These are phyloP conservation scores for Tachysurus vachellii DNA, from an alignment of 2,113 vertebrate species.

Conservation along the genomic window DNA sequence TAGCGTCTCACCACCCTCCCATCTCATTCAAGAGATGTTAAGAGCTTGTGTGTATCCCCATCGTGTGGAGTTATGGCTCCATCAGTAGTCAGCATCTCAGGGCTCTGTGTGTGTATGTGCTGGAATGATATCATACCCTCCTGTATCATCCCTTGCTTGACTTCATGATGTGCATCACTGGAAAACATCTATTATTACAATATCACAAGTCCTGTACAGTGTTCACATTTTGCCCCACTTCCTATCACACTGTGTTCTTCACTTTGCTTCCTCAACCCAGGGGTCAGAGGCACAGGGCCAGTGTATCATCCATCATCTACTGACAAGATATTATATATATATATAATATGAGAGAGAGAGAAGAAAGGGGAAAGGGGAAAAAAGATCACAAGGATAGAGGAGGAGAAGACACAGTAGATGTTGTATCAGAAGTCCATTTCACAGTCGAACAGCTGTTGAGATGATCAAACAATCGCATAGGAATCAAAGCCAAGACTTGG, in stretches of 20 bases:
- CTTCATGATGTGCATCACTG: conserved; percentile 65
- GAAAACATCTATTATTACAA: conserved; percentile 68
- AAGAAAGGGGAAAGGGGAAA: neutral
- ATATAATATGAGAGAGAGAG: neutral
- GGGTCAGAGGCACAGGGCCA: neutral
- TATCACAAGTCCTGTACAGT: conserved; percentile 63
- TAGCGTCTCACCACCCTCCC: conserved; percentile 61
- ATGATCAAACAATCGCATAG: conserved; percentile 50
- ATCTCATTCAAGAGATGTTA: conserved; percentile 36
- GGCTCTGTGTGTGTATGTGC: conserved; percentile 43
- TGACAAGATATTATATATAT: neutral
- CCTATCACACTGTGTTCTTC: conserved; percentile 59
- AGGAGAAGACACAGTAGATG: neutral
- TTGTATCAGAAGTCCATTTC: conserved; percentile 28
- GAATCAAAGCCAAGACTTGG: conserved; percentile 72
- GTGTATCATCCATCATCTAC: conserved; percentile 1
- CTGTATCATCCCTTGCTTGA: conserved; percentile 55
- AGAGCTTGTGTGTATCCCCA: neutral
- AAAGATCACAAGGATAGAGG: neutral
- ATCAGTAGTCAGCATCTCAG: conserved; percentile 32
- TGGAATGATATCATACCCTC: conserved; percentile 56
- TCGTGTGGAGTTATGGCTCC: neutral
- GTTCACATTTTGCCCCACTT: conserved; percentile 52
- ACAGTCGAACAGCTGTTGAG: conserved; percentile 9
- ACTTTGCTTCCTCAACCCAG: conserved; percentile 24